These are phyloP conservation scores for Antennarius striatus DNA, from an alignment of 2,113 vertebrate genomes.

Conservation along the genomic window DNA sequence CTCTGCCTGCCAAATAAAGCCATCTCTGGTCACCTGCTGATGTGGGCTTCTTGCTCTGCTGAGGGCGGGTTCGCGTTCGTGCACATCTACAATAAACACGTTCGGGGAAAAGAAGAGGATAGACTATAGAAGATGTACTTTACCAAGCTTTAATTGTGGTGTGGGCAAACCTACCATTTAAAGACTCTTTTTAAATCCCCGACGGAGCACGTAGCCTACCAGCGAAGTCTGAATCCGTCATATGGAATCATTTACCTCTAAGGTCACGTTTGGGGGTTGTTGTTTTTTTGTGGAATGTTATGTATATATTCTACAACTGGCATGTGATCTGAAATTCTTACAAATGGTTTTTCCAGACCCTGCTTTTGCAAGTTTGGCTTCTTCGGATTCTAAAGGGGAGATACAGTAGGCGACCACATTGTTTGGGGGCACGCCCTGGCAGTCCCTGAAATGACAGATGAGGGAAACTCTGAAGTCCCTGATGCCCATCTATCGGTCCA, in stretches of 20 bases:
- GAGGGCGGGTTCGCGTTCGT: conserved; percentile 7
- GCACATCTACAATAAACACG: background rate
- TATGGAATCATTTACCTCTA: conserved; percentile 34
- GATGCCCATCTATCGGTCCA: conserved; percentile 21
- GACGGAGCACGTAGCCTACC: too few relatives aligned
- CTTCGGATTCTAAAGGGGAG: conserved; percentile 7
- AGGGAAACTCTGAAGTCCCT: conserved; percentile 18
- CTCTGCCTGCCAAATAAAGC: conserved; percentile 32
- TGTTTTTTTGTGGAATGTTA: conserved; percentile 28
- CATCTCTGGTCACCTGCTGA: conserved; percentile 32
- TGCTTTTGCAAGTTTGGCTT: conserved; percentile 29
- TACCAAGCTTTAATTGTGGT: conserved; percentile 20
- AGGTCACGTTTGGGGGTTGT: conserved; percentile 15
- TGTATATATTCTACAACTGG: conserved; percentile 48
- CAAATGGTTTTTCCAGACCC: conserved; percentile 35
- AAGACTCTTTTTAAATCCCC: background rate
- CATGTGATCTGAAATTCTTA: conserved; percentile 40
- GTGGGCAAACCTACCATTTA: conserved; percentile 26
- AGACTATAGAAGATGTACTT: conserved; percentile 22
- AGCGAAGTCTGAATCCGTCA: conserved; percentile 2
- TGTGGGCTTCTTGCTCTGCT: conserved; percentile 15
- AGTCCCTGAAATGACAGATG: conserved; percentile 49
- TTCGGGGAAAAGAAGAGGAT: background rate
- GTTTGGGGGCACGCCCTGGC: conserved; percentile 36
- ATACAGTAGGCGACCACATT: conserved; percentile 29